These are phyloP conservation scores for Speoplatyrhinus poulsoni DNA, from an alignment of 2,113 vertebrate genomes.

Conservation along the genomic window DNA sequence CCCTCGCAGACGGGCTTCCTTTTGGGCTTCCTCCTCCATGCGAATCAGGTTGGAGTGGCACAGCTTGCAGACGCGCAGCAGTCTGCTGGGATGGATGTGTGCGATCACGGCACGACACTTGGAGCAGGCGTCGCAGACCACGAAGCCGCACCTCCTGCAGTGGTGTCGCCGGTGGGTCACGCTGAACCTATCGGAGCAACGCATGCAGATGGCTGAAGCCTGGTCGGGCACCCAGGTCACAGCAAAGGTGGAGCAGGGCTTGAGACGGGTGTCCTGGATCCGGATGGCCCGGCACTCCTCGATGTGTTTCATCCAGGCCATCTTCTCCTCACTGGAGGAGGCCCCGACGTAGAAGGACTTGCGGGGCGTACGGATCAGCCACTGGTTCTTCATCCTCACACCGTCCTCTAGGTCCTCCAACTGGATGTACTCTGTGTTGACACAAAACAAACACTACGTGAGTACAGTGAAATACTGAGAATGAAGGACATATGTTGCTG, in stretches of 20 bases:
- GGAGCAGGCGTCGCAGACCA: constrained; percentile 87
- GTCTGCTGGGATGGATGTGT: constrained; percentile 79
- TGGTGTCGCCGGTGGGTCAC: constrained; percentile 85
- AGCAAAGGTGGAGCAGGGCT: constrained; percentile 65
- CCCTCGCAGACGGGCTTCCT: constrained; percentile 18
- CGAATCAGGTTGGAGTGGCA: constrained; percentile 75
- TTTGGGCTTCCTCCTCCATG: neutral
- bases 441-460: neutral
- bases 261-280: constrained; percentile 54
- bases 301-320: constrained; percentile 88
- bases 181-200: constrained; percentile 82
- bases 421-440: constrained; percentile 78
- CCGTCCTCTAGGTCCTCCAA: constrained; percentile 82
- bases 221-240: constrained; percentile 86
- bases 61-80: constrained; percentile 79
- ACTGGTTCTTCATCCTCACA: constrained; percentile 83
- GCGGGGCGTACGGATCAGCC: constrained; percentile 88
- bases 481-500: neutral
- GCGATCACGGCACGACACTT: constrained; percentile 78
- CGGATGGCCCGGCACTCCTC: constrained; percentile 77
- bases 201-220: constrained; percentile 89
- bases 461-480: neutral
- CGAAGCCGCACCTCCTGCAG: constrained; percentile 88
- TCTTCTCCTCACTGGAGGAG: constrained; percentile 80
- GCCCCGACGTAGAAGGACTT: constrained; percentile 91